phyloP scores from a whole-genome alignment of 2,113 vertebrate species.

The Abramis brama region DNA sequence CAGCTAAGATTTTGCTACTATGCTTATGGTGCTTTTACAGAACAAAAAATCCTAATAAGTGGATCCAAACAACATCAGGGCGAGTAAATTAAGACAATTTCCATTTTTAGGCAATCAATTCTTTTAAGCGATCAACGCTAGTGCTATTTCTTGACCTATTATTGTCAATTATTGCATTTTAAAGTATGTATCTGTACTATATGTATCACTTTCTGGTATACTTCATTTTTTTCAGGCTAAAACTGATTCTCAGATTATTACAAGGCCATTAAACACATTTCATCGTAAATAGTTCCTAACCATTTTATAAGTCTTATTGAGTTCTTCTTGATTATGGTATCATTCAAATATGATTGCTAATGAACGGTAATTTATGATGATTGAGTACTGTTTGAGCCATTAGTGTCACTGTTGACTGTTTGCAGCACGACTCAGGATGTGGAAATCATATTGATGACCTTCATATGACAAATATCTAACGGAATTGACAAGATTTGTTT shows the following conservation, averaged over 20 bases:
- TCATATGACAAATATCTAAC: constrained; percentile 33
- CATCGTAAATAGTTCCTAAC: constrained; percentile 56
- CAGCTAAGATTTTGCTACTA: not conserved
- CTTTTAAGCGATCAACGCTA: not conserved
- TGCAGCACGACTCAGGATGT: constrained; percentile 44
- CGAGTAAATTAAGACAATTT: not conserved
- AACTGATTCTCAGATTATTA: not conserved
- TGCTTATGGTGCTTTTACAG: not conserved
- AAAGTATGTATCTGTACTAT: not conserved
- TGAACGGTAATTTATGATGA: constrained; percentile 66
- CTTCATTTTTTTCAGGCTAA: not conserved
- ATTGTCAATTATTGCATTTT: not conserved
- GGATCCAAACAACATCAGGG: not conserved
- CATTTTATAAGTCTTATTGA: constrained; percentile 60
- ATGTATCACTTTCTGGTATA: not conserved
- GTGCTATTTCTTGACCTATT: not conserved
- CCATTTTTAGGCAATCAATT: not conserved
- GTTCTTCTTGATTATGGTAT: constrained; percentile 62
- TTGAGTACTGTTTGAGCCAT: constrained; percentile 62
- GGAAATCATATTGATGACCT: constrained; percentile 66
- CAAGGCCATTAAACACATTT: constrained; percentile 14
- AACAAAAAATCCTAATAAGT: not conserved
- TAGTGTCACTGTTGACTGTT: constrained; percentile 60
- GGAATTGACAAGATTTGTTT: constrained; percentile 24
- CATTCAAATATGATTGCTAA: constrained; percentile 72